Base-by-base conservation (phyloP, 2,113 vertebrate genomes). In the Cololabis saira region DNA sequence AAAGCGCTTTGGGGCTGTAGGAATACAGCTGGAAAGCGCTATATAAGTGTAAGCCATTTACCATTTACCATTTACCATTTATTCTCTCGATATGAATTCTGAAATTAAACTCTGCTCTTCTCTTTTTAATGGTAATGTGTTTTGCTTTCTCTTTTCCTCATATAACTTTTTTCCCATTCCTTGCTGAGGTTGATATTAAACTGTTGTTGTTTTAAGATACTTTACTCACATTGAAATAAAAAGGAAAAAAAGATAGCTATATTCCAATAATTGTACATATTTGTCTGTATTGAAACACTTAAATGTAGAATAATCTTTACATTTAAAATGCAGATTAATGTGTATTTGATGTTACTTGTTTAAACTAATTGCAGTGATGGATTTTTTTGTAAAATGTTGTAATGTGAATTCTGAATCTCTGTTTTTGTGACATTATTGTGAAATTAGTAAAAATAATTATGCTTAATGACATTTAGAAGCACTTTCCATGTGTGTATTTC, bases 371-470 rank as follows among this genome's bases (percentile, higher is more conserved):
- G 7, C 1, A 1, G 6, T 37, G 56, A 21, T 50, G 63, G 42
- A 49, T 50, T 19, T 70, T 43, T 18, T 27, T 27, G n/a, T n/a
- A 41, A 49, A 19, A 49, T 58, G 63, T 71, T 14, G 1, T 43
- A 5, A 57, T 16, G n/a, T 8, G 22, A 19, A 19, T 5, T 15
- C 9, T 15, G 19, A 59, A 18, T 30, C 4, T 0, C 0, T 37
- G 44, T 68, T 52, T 78, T 48, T 45, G 56, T 61, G 50, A 49
- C 10, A 1, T 67, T 16, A 15, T 24, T 64, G 67, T 78, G 10
- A 67, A 47, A 67, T 11, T 6, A 27, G 17, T 68, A 7, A 73
- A n/a, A 22, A 21, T 3, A 5, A 40, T 19, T 16, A 70, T 44
- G 18, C 6, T n/a, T 19, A 66, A 63, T 68, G 55, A 71, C 54